These are phyloP conservation scores for Psophia crepitans DNA, from an alignment of 2,113 vertebrate species.

Conservation along the genomic window DNA sequence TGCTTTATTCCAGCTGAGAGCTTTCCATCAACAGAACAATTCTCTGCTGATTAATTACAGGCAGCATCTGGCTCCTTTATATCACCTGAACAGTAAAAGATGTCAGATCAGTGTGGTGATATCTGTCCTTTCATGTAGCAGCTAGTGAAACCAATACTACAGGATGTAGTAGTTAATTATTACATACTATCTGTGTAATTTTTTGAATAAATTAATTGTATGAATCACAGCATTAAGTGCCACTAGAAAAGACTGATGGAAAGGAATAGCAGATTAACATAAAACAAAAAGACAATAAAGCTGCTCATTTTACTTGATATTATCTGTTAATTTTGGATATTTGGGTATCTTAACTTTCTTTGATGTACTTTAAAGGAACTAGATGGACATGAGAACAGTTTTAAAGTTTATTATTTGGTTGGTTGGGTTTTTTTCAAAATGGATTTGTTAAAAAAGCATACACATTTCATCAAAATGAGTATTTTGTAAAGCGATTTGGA, in stretches of 20 bases:
- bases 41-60: constrained; percentile 14
- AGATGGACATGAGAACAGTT: not conserved
- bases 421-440: not conserved
- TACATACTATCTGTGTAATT: not conserved
- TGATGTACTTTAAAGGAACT: not conserved
- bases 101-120: not conserved
- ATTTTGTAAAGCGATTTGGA: not conserved
- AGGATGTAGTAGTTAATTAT: constrained; percentile 2
- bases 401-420: too few relatives aligned
- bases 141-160: not conserved
- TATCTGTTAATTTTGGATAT: not conserved
- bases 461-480: not conserved
- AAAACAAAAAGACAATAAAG: not conserved
- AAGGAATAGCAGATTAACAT: not conserved
- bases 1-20: constrained; percentile 26
- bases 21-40: constrained; percentile 6
- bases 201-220: constrained; percentile 25
- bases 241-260: not conserved
- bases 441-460: not conserved
- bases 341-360: not conserved
- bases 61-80: constrained; percentile 20
- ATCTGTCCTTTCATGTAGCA: not conserved
- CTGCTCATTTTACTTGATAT: not conserved
- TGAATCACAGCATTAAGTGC: not conserved
- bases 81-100: constrained; percentile 13